Conservation (phyloP, 2,888 invertebrate genomes). For the Luperina testacea region DNA sequence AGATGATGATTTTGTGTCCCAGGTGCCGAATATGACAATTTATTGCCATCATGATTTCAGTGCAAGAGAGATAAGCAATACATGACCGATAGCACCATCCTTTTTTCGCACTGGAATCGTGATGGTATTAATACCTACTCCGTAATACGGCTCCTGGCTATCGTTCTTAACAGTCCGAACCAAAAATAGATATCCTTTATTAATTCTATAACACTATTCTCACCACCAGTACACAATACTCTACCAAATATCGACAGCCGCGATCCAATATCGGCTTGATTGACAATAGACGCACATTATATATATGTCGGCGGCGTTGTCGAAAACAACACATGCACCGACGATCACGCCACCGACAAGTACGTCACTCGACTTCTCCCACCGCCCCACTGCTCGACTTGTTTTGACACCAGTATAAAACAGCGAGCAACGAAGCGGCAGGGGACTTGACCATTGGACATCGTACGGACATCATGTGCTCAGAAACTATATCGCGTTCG, state of each 20-base stretch:
- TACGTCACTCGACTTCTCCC: no score
- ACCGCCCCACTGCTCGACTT: no score
- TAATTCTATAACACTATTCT: slow-evolving; percentile 19
- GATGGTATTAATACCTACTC: neutral
- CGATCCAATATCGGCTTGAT: slow-evolving; percentile 48
- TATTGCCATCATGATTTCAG: neutral
- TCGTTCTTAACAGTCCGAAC: neutral
- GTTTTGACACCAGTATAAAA: no score
- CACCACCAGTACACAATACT: slow-evolving; percentile 31
- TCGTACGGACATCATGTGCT: no score
- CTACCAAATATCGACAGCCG: slow-evolving; percentile 39
- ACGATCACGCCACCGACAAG: no score
- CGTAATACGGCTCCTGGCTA: neutral
- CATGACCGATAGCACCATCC: neutral
- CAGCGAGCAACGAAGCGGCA: no score
- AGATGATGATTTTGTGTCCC: neutral
- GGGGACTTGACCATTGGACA: no score
- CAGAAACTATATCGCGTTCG: no score
- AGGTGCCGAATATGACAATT: neutral
- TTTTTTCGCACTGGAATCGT: neutral
- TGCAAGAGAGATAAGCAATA: neutral
- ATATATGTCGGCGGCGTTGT: no score
- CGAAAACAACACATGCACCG: no score
- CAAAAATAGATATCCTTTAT: neutral
- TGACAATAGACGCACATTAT: slow-evolving; percentile 54